Evolutionary conservation across 1,140 invertebrate species (phyloP).

Genomic region (Lasaia peninsularis): DNA sequence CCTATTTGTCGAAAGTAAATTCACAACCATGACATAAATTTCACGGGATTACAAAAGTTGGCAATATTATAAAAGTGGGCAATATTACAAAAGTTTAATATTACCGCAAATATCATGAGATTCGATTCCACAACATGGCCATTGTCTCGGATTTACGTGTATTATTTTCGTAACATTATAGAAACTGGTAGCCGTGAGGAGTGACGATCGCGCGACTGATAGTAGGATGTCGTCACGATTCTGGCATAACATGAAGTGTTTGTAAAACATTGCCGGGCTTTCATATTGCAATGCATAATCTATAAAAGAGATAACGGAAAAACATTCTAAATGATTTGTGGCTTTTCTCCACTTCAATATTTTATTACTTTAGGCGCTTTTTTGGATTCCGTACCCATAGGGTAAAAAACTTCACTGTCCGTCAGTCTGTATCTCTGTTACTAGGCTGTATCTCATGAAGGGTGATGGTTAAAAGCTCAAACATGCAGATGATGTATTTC

Average conservation of each 20-base stretch:
- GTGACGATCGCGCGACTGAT: conserved; percentile 22
- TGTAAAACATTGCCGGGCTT: conserved; percentile 10
- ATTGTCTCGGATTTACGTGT: conserved; percentile 8
- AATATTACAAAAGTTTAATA: not conserved
- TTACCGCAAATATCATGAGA: not conserved
- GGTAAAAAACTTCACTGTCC: too few relatives aligned
- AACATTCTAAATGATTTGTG: conserved; percentile 6
- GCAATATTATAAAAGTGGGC: not conserved
- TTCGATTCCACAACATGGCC: not conserved
- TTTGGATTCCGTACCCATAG: too few relatives aligned
- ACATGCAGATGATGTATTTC: too few relatives aligned
- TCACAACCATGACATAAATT: not conserved
- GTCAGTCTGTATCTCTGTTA: too few relatives aligned
- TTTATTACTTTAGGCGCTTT: too few relatives aligned
- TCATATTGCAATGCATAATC: conserved; percentile 2
- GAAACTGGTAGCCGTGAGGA: conserved; percentile 22
- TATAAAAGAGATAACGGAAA: conserved; percentile 10
- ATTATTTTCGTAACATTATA: conserved; percentile 20
- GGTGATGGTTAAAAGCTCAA: too few relatives aligned
- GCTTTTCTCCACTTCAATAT: not conserved
- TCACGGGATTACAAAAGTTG: not conserved
- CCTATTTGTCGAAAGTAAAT: not conserved
- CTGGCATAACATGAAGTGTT: conserved; percentile 20
- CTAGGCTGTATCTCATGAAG: too few relatives aligned
- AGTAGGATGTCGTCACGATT: conserved; percentile 24